phyloP scores from a whole-genome alignment of 1,140 invertebrate species.

The Lordiphosa clarofinis region DNA sequence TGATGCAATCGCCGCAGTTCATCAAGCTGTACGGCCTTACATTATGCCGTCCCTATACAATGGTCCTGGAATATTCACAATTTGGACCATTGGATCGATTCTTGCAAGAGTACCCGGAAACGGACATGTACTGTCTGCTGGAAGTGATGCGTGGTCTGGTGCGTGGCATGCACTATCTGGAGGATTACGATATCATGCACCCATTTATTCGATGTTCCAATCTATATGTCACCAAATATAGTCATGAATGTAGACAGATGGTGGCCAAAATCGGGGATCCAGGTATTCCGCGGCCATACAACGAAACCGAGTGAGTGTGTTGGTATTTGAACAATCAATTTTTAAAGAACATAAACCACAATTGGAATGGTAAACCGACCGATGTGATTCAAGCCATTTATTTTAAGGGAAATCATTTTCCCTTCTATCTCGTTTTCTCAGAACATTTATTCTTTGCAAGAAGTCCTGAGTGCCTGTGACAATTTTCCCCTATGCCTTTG shows the following conservation, averaged over 20 bases:
- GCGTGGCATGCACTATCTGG: constrained; percentile 83
- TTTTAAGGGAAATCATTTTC: too few relatives aligned
- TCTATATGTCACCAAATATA: constrained; percentile 84
- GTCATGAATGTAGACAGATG: constrained; percentile 81
- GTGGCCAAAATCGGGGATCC: constrained; percentile 90
- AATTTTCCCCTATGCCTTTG: too few relatives aligned
- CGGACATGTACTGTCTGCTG: constrained; percentile 87
- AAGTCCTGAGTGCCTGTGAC: too few relatives aligned
- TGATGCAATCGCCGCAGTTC: constrained; percentile 86
- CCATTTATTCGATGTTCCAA: constrained; percentile 93
- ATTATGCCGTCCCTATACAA: constrained; percentile 86
- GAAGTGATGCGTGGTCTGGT: constrained; percentile 88
- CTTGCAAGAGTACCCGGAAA: constrained; percentile 80
- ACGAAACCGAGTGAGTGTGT: constrained; percentile 55
- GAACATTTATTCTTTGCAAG: too few relatives aligned
- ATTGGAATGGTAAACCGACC: too few relatives aligned
- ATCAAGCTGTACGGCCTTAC: constrained; percentile 89
- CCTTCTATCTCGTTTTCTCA: too few relatives aligned
- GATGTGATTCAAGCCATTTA: too few relatives aligned
- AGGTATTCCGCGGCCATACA: constrained; percentile 82
- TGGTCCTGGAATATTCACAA: constrained; percentile 90
- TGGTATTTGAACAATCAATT: neutral
- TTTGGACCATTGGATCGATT: constrained; percentile 89
- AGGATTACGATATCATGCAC: constrained; percentile 89
- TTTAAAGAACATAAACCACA: too few relatives aligned